Conservation (phyloP, 2,797 vertebrate genomes). For the Octomys mimax region DNA sequence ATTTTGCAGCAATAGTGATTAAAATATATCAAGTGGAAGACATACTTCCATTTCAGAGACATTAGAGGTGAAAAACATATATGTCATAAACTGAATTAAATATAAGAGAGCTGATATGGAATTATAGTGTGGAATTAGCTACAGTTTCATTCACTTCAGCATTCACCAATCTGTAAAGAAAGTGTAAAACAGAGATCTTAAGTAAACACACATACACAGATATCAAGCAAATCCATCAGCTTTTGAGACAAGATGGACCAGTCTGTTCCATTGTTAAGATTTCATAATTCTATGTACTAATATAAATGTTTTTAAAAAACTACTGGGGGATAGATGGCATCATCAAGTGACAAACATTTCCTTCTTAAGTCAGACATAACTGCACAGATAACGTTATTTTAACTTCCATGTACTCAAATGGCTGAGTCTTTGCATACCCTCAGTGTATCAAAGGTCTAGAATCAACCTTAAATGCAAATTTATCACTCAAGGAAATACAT, state of each 20-base stretch:
- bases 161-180: conserved; percentile 39
- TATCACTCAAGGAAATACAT: not conserved
- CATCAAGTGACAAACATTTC: conserved; percentile 48
- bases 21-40: conserved; percentile 1
- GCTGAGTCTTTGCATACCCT: not conserved
- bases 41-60: not conserved
- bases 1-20: conserved; percentile 1
- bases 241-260: not conserved
- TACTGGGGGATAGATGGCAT: not conserved
- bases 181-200: not conserved
- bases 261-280: not conserved
- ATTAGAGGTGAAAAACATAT: conserved; percentile 6
- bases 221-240: not conserved
- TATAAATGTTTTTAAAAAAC: conserved; percentile 61
- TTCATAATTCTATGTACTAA: conserved; percentile 54
- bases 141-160: not conserved
- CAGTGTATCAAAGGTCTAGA: not conserved
- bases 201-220: not conserved
- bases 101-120: not conserved
- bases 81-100: not conserved
- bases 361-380: not conserved
- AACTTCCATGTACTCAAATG: not conserved
- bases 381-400: conserved; percentile 1
- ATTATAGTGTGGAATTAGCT: not conserved
- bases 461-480: conserved; percentile 26